Evolutionary conservation across 2,113 vertebrate genomes (phyloP), one percentile per base, ranked within the genome.

Genomic region (Orthochromis indermauri): DNA sequence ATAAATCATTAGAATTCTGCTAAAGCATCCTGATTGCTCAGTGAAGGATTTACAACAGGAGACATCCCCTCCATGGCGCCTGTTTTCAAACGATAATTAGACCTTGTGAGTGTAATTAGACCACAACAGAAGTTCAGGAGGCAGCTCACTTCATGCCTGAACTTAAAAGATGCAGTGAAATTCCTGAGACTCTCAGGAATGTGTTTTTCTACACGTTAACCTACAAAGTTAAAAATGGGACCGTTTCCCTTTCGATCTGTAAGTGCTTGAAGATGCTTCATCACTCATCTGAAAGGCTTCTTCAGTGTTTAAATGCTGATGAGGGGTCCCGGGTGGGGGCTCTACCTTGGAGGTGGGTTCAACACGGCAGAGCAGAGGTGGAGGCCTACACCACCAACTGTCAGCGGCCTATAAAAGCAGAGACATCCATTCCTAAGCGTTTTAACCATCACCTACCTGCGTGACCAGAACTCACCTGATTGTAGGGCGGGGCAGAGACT

Each of bases 311-410:
- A 37, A 37, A 21, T 21, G 33, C 63, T 13, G 28, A 66, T 66
- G 10, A 8, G 19, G 61, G 61, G 4, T 37, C 33, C 0, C 0
- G 6, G 19, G 11, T 68, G 33, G 63, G 17, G 31, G 61, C 31
- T 37, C 3, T n/a, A 37, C 2, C 33, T 68, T 68, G 33, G 33
- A 68, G 35, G 63, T 68, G 19, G 35, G 11, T 66, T 66, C 61
- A 37, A 3, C 0, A 37, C 0, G 0, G 2, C 35, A 40, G 63
- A 40, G 63, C 10, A 1, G 11, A 40, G 33, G 33, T 14, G 4
- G 19, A 37, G 33, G 33, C 35, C 63, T 68, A 13, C 33, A 37
- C 19, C 61, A 37, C 6, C 61, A 68, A 13, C 19, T 37, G 10
- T 1, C 33, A 68, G 63, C 0, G 1, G 35, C 33, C 7, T 68